Evolutionary conservation across 2,797 vertebrate species (phyloP).

Genomic region (Pangasius djambal): DNA sequence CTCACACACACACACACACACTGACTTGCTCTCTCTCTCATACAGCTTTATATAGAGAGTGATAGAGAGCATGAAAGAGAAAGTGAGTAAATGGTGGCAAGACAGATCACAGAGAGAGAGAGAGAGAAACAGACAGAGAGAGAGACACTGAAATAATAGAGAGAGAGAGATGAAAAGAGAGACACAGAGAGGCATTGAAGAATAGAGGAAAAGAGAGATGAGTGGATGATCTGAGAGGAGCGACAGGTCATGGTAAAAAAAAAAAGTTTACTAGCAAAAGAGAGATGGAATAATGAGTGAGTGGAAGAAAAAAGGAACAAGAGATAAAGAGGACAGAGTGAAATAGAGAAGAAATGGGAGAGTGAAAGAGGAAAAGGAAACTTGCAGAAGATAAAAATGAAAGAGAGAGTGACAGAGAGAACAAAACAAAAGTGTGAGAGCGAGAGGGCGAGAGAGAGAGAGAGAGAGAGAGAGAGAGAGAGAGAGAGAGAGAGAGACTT

Average conservation of each 20-base stretch:
- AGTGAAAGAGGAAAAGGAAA: background rate
- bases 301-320: background rate
- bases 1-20: conserved; percentile 28
- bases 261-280: background rate
- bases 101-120: background rate
- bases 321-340: background rate
- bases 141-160: background rate
- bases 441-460: background rate
- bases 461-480: background rate
- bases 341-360: background rate
- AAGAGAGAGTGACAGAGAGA: background rate
- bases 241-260: background rate
- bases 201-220: background rate
- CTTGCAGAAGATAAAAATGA: background rate
- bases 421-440: background rate
- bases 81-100: conserved; percentile 29
- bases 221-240: no score
- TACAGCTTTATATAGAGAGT: conserved; percentile 72
- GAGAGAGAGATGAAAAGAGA: conserved; percentile 52
- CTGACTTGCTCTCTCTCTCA: background rate
- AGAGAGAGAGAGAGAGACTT: background rate
- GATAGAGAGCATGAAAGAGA: conserved; percentile 58
- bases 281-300: background rate
- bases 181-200: conserved; percentile 58
- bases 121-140: background rate